phyloP scores from a whole-genome alignment of 2,888 invertebrate species.

The Acanthosepion pharaonis region DNA sequence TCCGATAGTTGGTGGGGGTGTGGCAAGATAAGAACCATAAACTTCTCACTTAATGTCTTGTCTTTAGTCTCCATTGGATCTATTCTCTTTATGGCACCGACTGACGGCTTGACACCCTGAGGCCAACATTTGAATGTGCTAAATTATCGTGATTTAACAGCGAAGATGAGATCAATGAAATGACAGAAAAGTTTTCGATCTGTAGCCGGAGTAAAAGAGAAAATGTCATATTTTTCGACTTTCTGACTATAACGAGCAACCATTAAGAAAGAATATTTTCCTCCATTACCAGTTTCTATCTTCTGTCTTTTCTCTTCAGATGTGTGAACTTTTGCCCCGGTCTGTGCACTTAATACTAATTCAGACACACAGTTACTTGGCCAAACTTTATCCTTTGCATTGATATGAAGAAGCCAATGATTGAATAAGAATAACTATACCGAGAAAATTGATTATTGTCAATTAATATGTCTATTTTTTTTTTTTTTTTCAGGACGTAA shows the following conservation, averaged over 20 bases:
- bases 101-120: background rate
- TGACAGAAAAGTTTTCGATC: slow-evolving; percentile 20
- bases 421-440: too few relatives aligned
- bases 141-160: slow-evolving; percentile 33
- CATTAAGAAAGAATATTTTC: background rate
- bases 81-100: background rate
- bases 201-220: background rate
- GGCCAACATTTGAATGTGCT: background rate
- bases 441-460: too few relatives aligned
- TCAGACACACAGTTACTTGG: too few relatives aligned
- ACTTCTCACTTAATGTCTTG: slow-evolving; percentile 12
- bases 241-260: background rate
- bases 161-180: background rate
- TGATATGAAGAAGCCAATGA: too few relatives aligned
- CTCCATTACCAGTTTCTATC: background rate
- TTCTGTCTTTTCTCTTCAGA: background rate
- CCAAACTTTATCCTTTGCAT: too few relatives aligned
- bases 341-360: background rate
- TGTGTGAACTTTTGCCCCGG: background rate
- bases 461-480: too few relatives aligned
- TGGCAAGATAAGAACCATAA: background rate
- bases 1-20: background rate
- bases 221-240: background rate
- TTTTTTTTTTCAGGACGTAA: too few relatives aligned
- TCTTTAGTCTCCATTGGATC: background rate